These are phyloP conservation scores for Dermatemys mawii DNA, from an alignment of 2,113 vertebrate genomes.

Conservation along the genomic window DNA sequence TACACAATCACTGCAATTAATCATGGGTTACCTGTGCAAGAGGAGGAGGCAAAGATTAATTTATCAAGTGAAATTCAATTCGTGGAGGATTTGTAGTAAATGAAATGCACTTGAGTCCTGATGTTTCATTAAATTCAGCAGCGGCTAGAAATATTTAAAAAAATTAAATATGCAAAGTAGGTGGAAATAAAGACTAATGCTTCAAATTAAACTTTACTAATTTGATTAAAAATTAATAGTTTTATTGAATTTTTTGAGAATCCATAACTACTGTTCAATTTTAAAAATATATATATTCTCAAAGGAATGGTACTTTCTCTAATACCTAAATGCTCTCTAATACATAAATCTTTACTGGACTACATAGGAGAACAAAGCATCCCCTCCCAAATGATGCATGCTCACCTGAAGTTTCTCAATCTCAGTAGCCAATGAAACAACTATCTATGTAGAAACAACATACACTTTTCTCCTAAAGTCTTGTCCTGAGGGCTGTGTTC, in stretches of 20 bases:
- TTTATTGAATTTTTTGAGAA: not conserved
- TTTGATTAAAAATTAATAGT: not conserved
- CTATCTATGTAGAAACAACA: not conserved
- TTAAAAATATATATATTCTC: not conserved
- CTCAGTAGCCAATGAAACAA: not conserved
- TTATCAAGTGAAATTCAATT: not conserved
- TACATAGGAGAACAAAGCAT: not conserved
- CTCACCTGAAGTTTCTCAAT: not conserved
- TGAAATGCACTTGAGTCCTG: not conserved
- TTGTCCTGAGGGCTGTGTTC: not conserved
- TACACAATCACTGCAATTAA: not conserved
- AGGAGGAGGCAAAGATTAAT: not conserved
- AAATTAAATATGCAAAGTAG: fast-evolving
- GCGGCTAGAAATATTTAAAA: fast-evolving
- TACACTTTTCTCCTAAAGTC: not conserved
- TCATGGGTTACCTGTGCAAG: not conserved
- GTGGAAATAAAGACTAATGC: not conserved
- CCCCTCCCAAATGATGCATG: not conserved
- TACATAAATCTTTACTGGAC: not conserved
- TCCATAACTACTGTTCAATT: not conserved
- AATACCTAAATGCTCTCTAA: not conserved
- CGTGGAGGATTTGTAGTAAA: not conserved
- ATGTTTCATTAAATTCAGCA: not conserved
- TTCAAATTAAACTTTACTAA: not conserved
- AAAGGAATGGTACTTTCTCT: not conserved